These are phyloP conservation scores for Chiloscyllium plagiosum DNA, from an alignment of 2,113 vertebrate genomes.

Conservation along the genomic window DNA sequence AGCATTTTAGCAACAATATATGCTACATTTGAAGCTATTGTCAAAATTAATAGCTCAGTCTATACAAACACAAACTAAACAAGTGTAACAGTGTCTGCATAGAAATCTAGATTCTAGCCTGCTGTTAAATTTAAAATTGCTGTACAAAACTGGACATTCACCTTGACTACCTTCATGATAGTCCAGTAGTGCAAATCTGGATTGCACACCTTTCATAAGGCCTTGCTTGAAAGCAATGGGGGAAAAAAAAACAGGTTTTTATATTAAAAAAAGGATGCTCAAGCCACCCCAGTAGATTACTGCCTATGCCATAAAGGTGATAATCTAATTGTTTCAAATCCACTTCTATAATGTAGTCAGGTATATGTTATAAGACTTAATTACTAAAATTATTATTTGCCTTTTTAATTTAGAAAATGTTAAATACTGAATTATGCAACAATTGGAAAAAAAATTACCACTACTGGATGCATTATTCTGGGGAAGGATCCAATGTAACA, in stretches of 20 bases:
- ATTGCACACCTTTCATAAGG: not conserved
- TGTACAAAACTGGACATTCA: not conserved
- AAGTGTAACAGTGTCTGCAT: not conserved
- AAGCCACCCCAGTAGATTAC: not conserved
- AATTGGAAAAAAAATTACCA: not conserved
- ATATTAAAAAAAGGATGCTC: not conserved
- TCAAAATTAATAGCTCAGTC: not conserved
- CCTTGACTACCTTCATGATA: not conserved
- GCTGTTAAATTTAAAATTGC: not conserved
- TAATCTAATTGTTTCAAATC: not conserved
- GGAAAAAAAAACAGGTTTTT: not conserved
- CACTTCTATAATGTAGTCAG: not conserved
- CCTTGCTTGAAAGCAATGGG: not conserved
- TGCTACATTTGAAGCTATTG: not conserved
- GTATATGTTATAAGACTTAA: not conserved
- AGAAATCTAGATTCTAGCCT: not conserved
- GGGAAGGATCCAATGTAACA: not conserved
- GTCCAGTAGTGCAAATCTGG: not conserved
- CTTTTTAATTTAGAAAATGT: not conserved
- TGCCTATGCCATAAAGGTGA: not conserved
- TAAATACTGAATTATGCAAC: not conserved
- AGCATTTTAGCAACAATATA: not conserved
- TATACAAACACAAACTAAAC: not conserved
- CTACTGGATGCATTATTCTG: not conserved
- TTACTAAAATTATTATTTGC: not conserved